phyloP scores from a whole-genome alignment of 1,140 invertebrate species.

The Brachionus plicatilis region DNA sequence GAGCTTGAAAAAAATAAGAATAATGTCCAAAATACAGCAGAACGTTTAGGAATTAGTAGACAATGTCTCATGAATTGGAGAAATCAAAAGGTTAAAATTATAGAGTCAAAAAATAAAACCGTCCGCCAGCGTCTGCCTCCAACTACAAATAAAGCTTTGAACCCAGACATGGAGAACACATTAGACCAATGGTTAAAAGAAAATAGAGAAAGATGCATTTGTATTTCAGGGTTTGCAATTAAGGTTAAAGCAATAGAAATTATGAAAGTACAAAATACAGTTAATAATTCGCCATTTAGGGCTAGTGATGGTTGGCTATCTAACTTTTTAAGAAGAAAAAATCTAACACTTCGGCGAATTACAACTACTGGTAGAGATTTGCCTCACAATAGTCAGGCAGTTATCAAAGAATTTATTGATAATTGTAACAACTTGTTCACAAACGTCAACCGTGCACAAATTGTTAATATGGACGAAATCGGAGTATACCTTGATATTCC shows the following conservation, averaged over 20 bases:
- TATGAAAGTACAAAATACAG: background rate
- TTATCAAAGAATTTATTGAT: background rate
- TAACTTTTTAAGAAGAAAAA: conserved; percentile 9
- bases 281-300: background rate
- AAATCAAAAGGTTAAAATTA: background rate
- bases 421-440: background rate
- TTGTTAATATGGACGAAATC: background rate
- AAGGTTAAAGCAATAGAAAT: conserved; percentile 7
- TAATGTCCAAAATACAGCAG: conserved; percentile 4
- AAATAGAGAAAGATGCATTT: background rate
- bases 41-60: background rate
- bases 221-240: background rate
- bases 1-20: conserved; percentile 7
- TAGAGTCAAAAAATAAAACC: background rate
- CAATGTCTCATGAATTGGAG: background rate
- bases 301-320: background rate
- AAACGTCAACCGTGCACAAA: background rate
- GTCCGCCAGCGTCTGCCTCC: background rate
- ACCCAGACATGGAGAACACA: background rate
- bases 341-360: background rate
- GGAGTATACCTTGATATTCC: background rate
- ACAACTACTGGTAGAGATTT: background rate
- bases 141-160: background rate
- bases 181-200: background rate
- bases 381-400: background rate